Evolutionary conservation across 2,797 vertebrate genomes (phyloP).

Genomic region (Danio jaintianensis): DNA sequence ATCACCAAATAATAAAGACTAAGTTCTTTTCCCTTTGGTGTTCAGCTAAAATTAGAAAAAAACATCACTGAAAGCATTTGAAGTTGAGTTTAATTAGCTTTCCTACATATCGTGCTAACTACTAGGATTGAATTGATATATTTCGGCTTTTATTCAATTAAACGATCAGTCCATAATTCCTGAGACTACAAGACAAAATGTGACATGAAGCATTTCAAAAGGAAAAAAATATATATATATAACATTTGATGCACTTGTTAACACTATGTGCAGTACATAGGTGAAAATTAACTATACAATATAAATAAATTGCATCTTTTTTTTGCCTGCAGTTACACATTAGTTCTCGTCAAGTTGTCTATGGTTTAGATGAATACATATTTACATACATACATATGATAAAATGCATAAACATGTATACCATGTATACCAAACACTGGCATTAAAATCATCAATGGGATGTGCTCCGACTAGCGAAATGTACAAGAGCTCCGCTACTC

Average conservation of each 20-base stretch:
- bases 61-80: neutral
- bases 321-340: slow-evolving; percentile 58
- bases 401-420: slow-evolving; percentile 59
- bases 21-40: neutral
- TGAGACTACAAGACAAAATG: slow-evolving; percentile 47
- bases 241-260: slow-evolving; percentile 62
- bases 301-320: slow-evolving; percentile 64
- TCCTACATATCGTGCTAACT: slow-evolving; percentile 5
- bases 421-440: slow-evolving; percentile 30
- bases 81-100: slow-evolving; percentile 1
- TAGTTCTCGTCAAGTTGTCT: slow-evolving; percentile 55
- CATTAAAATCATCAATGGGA: slow-evolving; percentile 45
- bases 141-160: slow-evolving; percentile 18
- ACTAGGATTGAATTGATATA: neutral
- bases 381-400: slow-evolving; percentile 64
- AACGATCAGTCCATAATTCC: slow-evolving; percentile 23
- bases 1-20: neutral
- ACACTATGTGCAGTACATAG: slow-evolving; percentile 62
- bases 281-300: slow-evolving; percentile 62
- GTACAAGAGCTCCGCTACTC: too few species aligned
- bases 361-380: slow-evolving; percentile 61
- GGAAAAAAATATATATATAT: slow-evolving; percentile 56
- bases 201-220: slow-evolving; percentile 56
- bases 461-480: slow-evolving; percentile 45
- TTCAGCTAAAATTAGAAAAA: neutral